phyloP scores from a whole-genome alignment of 2,888 invertebrate species.

The Galerucella pusilla region DNA sequence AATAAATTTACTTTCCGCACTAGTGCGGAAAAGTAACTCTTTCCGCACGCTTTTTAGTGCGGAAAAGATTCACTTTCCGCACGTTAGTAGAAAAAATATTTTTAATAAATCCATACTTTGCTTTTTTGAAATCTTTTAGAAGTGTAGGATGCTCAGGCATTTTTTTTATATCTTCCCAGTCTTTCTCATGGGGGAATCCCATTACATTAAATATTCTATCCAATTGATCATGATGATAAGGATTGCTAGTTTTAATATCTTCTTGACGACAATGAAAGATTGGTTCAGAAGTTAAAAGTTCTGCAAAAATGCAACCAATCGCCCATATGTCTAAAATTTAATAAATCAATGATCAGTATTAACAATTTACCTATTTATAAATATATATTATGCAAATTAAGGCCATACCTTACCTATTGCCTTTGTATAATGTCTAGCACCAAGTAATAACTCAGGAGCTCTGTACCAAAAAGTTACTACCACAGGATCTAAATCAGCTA shows the following conservation, averaged over 20 bases:
- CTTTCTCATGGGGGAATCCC: constrained; percentile 98
- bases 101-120: constrained; percentile 72
- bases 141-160: constrained; percentile 99
- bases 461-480: constrained; percentile 99
- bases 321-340: constrained; percentile 91
- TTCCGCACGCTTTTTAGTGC: too few species aligned
- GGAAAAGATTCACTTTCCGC: too few species aligned
- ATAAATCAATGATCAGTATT: neutral
- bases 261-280: constrained; percentile 99
- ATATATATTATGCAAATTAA: constrained; percentile 3
- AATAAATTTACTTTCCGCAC: too few species aligned
- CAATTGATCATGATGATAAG: constrained; percentile 98
- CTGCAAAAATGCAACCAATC: constrained; percentile 99
- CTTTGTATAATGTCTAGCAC: constrained; percentile 97
- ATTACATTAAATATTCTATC: constrained; percentile 99
- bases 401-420: constrained; percentile 79
- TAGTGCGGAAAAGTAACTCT: too few species aligned
- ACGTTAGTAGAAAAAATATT: constrained; percentile 8
- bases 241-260: constrained; percentile 99
- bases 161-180: constrained; percentile 98
- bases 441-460: constrained; percentile 94
- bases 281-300: constrained; percentile 97
- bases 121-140: constrained; percentile 94
- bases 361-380: neutral
- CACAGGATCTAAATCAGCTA: constrained; percentile 98